Evolutionary conservation across 2,888 invertebrate species (phyloP).

Genomic region (Polymixis lichenea): DNA sequence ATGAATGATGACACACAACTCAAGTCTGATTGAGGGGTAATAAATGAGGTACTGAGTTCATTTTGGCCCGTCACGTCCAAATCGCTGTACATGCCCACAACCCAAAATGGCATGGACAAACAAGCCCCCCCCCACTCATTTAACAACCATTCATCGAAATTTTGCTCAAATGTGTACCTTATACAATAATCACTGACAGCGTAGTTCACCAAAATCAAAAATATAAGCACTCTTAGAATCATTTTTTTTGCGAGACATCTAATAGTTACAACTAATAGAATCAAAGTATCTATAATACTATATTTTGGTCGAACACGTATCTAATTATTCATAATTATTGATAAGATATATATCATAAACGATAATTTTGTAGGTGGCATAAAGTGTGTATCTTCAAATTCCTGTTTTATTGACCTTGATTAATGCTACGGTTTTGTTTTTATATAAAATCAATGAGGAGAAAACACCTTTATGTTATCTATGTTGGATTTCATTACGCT

Average conservation of each 20-base stretch:
- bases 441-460: constrained; percentile 13
- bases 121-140: constrained; percentile 64
- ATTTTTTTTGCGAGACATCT: constrained; percentile 54
- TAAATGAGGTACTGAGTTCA: constrained; percentile 66
- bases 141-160: constrained; percentile 69
- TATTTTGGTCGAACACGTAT: constrained; percentile 59
- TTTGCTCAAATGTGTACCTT: constrained; percentile 70
- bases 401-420: constrained; percentile 3
- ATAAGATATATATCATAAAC: constrained; percentile 40
- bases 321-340: constrained; percentile 49
- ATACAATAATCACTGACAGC: constrained; percentile 71
- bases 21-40: constrained; percentile 61
- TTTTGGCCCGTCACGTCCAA: constrained; percentile 59
- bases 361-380: constrained; percentile 33
- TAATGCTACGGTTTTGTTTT: constrained; percentile 11
- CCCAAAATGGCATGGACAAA: constrained; percentile 62
- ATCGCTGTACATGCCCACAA: constrained; percentile 51
- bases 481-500: not conserved
- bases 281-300: constrained; percentile 61
- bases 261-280: constrained; percentile 50
- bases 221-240: constrained; percentile 51
- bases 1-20: constrained; percentile 33
- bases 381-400: constrained; percentile 30
- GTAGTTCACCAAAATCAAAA: constrained; percentile 52
- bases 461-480: not conserved